A percentile compares a stretch with the other conserved stretches of the same genome.
Conservation (phyloP, 92 coral and sea anemone species). For the Anthopleura xanthogrammica region DNA sequence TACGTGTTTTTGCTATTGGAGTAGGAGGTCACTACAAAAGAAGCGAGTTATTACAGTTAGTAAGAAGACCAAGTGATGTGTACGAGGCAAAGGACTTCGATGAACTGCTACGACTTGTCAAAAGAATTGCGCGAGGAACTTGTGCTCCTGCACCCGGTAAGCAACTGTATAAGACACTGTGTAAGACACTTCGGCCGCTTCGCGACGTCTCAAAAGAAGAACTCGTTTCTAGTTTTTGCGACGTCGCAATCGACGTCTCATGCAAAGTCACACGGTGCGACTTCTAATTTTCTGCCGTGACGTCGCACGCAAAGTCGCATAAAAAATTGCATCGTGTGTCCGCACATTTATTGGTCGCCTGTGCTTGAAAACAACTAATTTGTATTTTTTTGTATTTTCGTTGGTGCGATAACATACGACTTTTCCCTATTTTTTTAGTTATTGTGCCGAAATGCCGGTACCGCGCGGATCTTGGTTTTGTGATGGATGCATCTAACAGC, state of each 20-base stretch:
- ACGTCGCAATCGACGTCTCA: too few relatives aligned
- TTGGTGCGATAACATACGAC: neutral
- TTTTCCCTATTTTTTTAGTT: neutral
- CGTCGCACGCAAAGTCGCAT: too few relatives aligned
- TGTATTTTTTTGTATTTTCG: too few relatives aligned
- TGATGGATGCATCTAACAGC: constrained; percentile 77
- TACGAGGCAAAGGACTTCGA: constrained; percentile 59
- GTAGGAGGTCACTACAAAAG: constrained; percentile 57
- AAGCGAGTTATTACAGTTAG: constrained; percentile 59
- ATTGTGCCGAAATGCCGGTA: constrained; percentile 30
- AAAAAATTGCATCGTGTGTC: too few relatives aligned
- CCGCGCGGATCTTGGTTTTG: constrained; percentile 44
- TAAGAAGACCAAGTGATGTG: constrained; percentile 44
- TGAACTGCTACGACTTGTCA: constrained; percentile 50
- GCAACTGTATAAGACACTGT: neutral
- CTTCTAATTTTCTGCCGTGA: too few relatives aligned
- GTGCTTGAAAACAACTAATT: neutral
- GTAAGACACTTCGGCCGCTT: too few relatives aligned
- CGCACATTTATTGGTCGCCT: neutral
- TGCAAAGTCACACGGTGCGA: too few relatives aligned
- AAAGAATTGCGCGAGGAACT: constrained; percentile 53
- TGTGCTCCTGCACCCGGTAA: constrained; percentile 54
- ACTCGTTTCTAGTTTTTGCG: too few relatives aligned
- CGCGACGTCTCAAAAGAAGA: too few relatives aligned
- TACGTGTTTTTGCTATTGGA: constrained; percentile 70